phyloP scores from a whole-genome alignment of 2,797 vertebrate species.

The Lindbergichthys nudifrons region DNA sequence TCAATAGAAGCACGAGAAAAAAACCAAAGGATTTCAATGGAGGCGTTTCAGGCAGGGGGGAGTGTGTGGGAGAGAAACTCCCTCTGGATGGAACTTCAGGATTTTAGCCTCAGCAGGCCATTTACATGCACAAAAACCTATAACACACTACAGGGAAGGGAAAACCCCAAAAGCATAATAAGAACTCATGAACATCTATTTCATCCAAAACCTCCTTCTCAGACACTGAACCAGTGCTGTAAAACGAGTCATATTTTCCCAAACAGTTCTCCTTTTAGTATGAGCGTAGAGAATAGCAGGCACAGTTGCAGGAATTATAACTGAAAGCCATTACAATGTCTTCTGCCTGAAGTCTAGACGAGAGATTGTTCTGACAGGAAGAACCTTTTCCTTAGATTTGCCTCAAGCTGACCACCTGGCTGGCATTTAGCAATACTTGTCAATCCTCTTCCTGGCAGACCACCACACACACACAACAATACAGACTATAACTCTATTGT shows the following conservation, averaged over 20 bases:
- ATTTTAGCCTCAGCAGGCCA: too few relatives aligned
- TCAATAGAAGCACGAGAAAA: too few relatives aligned
- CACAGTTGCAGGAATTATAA: conserved; percentile 49
- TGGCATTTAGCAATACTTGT: conserved; percentile 59
- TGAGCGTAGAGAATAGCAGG: conserved; percentile 3
- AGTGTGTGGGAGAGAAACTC: too few relatives aligned
- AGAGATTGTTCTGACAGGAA: conserved; percentile 58
- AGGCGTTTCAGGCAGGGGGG: too few relatives aligned
- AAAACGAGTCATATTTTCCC: not conserved
- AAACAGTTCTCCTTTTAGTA: conserved; percentile 15
- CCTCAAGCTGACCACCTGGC: conserved; percentile 66
- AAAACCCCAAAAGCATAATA: too few relatives aligned
- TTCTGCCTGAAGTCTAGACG: conserved; percentile 40
- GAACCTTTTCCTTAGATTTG: conserved; percentile 62
- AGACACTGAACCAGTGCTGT: not conserved
- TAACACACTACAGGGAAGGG: too few relatives aligned
- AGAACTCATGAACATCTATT: not conserved
- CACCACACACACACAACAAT: too few relatives aligned
- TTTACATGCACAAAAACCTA: too few relatives aligned
- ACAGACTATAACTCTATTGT: too few relatives aligned
- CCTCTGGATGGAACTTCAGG: too few relatives aligned
- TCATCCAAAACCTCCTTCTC: not conserved
- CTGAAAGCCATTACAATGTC: conserved; percentile 49
- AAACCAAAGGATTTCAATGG: too few relatives aligned
- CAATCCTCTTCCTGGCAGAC: not conserved